Conservation (phyloP, 2,797 vertebrate species). For the Cichlasoma orientale region DNA sequence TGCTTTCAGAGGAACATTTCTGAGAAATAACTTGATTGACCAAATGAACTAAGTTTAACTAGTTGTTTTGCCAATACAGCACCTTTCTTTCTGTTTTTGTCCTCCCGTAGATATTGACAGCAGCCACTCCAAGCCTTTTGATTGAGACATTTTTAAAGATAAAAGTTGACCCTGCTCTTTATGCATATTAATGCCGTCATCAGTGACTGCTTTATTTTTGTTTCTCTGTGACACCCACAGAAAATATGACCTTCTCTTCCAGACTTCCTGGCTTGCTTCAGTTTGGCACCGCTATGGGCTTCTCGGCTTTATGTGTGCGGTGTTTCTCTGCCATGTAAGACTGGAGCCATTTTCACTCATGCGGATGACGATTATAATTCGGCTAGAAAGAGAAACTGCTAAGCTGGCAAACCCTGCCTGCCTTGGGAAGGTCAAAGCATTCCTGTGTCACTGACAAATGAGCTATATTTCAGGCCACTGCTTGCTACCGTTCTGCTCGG, state of each 20-base stretch:
- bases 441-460: conserved; percentile 70
- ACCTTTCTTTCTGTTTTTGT: neutral
- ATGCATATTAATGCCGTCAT: neutral
- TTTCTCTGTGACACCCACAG: neutral
- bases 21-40: neutral
- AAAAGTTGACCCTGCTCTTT: neutral
- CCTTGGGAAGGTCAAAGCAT: conserved; percentile 71
- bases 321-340: neutral
- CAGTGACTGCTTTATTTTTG: neutral
- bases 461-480: conserved; percentile 51
- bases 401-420: conserved; percentile 62
- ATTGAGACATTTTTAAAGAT: neutral
- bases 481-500: conserved; percentile 54
- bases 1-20: no score
- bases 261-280: neutral
- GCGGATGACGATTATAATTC: conserved; percentile 67
- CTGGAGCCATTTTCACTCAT: conserved; percentile 56
- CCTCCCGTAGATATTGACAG: no score
- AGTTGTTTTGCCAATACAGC: neutral
- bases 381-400: conserved; percentile 57
- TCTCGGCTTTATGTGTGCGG: neutral
- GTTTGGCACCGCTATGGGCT: neutral
- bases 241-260: neutral
- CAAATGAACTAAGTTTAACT: neutral
- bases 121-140: no score